Evolutionary conservation across 1,140 invertebrate genomes (phyloP).

Genomic region (Cyphomyrmex costatus): DNA sequence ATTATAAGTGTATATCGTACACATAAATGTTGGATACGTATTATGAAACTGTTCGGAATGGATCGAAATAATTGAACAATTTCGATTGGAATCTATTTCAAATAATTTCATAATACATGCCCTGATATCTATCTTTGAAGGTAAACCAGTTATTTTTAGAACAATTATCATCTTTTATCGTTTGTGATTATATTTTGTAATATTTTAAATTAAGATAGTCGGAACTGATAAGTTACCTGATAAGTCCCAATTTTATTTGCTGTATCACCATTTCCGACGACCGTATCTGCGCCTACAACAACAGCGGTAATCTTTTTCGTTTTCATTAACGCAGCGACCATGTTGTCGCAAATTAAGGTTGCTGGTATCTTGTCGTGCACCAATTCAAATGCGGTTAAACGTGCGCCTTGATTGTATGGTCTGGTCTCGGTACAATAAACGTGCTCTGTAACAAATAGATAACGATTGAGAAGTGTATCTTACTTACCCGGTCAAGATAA

Average conservation of each 20-base stretch:
- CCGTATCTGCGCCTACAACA: conserved; percentile 96
- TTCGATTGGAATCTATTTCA: no score
- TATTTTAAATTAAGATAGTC: not conserved
- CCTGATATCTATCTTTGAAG: not conserved
- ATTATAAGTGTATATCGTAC: not conserved
- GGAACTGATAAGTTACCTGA: conserved; percentile 87
- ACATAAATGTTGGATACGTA: no score
- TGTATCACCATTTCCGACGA: conserved; percentile 98
- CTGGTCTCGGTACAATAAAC: conserved; percentile 98
- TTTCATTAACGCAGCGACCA: conserved; percentile 97
- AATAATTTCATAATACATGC: not conserved
- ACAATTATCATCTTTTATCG: not conserved
- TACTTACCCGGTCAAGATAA: not conserved
- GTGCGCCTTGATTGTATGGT: conserved; percentile 98
- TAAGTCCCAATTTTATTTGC: conserved; percentile 99
- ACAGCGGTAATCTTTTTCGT: conserved; percentile 92
- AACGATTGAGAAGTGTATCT: not conserved
- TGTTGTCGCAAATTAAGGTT: conserved; percentile 97
- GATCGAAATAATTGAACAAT: no score
- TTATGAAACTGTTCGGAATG: no score
- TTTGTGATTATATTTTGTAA: not conserved
- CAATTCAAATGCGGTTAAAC: conserved; percentile 98
- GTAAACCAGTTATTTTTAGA: not conserved
- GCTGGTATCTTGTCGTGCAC: conserved; percentile 97
- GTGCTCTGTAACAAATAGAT: conserved; percentile 89